Base-by-base conservation (phyloP, 1,140 invertebrate genomes). In the Heliconius eleuchia region DNA sequence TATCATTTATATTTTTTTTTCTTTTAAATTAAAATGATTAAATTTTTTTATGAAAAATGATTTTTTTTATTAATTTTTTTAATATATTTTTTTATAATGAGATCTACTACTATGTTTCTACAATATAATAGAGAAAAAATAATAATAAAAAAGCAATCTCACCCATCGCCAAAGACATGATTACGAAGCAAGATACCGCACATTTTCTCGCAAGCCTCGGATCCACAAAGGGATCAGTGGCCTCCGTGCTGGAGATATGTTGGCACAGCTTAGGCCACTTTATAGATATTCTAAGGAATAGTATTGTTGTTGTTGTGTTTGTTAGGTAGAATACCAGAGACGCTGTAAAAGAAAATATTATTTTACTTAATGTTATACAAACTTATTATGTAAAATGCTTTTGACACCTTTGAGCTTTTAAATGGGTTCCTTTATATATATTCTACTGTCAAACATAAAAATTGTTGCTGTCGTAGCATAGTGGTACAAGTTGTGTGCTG, bases 181-280 rank as follows among this genome's bases (percentile, higher is more conserved):
- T 71, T 23, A 87, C 46, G 8, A 84, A 42, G 71, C 86, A 86
- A 1, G 82, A 78, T 1, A 82, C 30, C 66, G 87, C 85, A 70
- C 86, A 88, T 71, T 83, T 88, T 18, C 50, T 83, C 23, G 82
- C 78, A 72, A 27, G 66, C 77, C 9, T 66, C 27, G 60, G 11
- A 66, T 66, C 60, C n/a, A 66, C 60, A 23, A 66, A 66, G 27
- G 70, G 13, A 73, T 87, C 85, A 3, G 72, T 81, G 23, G 80
- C 78, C 74, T 89, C 86, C 13, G 75, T 80, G 23, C 73, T 83
- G 1, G 84, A 79, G 50, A 89, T 86, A 23, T 85, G 72, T n/a
- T 80, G 82, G 39, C 83, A 82, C 4, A 89, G 73, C 7, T 79
- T 85, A 2, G 88, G 88, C 88, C 87, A 89, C 79, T 85, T 84